Base-by-base conservation (phyloP, 2,797 vertebrate species). In the Eremophila alpestris region DNA sequence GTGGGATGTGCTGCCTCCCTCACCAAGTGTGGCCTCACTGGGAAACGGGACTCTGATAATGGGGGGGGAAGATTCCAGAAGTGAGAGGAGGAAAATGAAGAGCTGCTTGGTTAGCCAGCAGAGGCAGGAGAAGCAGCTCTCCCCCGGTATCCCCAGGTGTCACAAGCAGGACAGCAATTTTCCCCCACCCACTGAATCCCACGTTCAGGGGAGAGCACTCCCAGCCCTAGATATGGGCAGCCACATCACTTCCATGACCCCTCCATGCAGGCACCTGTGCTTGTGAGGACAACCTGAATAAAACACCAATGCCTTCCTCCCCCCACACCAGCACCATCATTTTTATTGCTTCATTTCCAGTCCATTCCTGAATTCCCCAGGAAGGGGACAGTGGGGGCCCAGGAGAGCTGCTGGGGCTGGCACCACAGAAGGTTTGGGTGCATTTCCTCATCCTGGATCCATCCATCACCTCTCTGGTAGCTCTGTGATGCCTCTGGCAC, bases 261-360 rank as follows among this genome's bases (percentile, higher is more conserved):
- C n/a, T 58, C n/a, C 0, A 0, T 18, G 86, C 8, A 0, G 5
- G 36, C 24, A 43, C 15, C 41, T 36, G 23, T 9, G 40, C 63
- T 38, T 4, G 1, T 4, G 3, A 14, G 38, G 38, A 4, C 2
- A 77, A 11, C 48, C 38, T 5, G 19, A 80, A n/a, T 5, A 16
- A n/a, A 43, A 58, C 77, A 32, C 12, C 13, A 21, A 2, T 10
- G 16, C 22, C 38, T 4, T 6, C 19, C 13, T 60, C 9, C 19
- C 18, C 30, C 34, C 1, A 1, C 29, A 21, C 20, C 68, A 71
- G 34, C 3, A 3, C 51, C 75, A 45, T 51, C 36, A 45, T 1
- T 0, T 40, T 81, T 29, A 18, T 59, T 36, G 41, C 63, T 88
- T 27, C 74, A 15, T 54, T 93, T 75, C 49, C 79, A 75, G 45